A percentile compares a stretch with the other conserved stretches of the same genome.
phyloP scores from a whole-genome alignment of 2,797 vertebrate species.

The Halcyon leucocephala region DNA sequence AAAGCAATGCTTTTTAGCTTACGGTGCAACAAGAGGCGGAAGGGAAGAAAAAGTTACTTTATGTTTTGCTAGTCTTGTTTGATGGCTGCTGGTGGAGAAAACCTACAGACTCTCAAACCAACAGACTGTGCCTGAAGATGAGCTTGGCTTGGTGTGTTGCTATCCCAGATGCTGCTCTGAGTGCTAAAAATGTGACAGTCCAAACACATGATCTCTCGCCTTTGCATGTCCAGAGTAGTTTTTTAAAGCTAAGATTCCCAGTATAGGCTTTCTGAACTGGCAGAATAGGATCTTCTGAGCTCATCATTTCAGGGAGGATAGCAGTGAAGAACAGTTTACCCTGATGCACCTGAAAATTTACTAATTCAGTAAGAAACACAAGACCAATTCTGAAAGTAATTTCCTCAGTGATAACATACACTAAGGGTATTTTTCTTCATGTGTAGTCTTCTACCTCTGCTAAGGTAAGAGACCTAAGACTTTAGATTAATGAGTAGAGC shows the following conservation, averaged over 20 bases:
- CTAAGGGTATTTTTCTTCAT: fast-evolving
- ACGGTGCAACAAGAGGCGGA: background rate
- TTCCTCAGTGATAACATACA: background rate
- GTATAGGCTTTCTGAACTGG: background rate
- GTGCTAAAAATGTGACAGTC: too few species aligned
- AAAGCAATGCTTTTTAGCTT: background rate
- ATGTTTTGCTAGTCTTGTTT: background rate
- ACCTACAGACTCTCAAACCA: too few species aligned
- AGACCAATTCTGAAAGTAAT: background rate
- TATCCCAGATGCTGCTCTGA: background rate
- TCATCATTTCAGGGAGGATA: background rate
- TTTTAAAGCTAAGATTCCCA: background rate
- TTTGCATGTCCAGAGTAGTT: fast-evolving
- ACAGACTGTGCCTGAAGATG: background rate
- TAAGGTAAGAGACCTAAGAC: background rate
- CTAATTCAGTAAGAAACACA: background rate
- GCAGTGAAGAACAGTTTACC: background rate
- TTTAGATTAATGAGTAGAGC: background rate
- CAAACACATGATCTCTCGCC: background rate
- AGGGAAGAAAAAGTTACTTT: background rate
- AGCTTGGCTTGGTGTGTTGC: background rate
- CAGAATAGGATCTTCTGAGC: background rate
- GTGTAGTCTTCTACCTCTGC: background rate
- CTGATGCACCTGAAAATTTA: background rate
- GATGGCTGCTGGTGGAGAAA: background rate